phyloP scores from a whole-genome alignment of 2,797 vertebrate genomes.

The Bovichtus variegatus region DNA sequence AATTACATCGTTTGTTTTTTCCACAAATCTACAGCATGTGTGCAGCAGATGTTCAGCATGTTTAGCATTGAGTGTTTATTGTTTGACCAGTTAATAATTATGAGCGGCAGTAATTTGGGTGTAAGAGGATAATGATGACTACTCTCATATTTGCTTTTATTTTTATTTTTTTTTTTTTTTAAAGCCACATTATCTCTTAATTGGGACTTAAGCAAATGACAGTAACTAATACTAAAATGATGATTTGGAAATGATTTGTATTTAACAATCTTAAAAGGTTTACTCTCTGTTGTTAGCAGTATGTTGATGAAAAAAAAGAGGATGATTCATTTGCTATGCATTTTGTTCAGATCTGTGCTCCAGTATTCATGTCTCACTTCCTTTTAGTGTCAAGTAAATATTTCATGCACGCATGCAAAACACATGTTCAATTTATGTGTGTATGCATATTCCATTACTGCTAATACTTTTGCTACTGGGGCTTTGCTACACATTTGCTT shows the following conservation, averaged over 20 bases:
- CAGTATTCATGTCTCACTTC: conserved; percentile 12
- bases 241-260: conserved; percentile 9
- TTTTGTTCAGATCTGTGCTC: conserved; percentile 12
- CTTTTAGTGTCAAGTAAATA: conserved; percentile 32
- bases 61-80: conserved; percentile 42
- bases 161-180: conserved; percentile 29
- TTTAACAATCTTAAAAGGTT: conserved; percentile 11
- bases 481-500: conserved; percentile 2
- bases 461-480: background rate
- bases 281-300: conserved; percentile 1
- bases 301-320: conserved; percentile 1
- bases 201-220: conserved; percentile 37
- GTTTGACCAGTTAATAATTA: conserved; percentile 62
- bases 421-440: conserved; percentile 19
- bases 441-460: conserved; percentile 9
- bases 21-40: conserved; percentile 28
- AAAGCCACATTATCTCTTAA: conserved; percentile 37
- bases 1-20: conserved; percentile 50
- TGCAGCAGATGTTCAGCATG: conserved; percentile 51
- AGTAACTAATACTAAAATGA: conserved; percentile 36
- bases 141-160: conserved; percentile 46
- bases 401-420: conserved; percentile 29
- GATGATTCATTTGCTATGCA: conserved; percentile 14
- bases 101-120: conserved; percentile 39
- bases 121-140: conserved; percentile 59